A percentile compares a stretch with the other conserved stretches of the same genome.
These are phyloP conservation scores for Zygaena filipendulae DNA, from an alignment of 2,888 invertebrate species.

Conservation along the genomic window DNA sequence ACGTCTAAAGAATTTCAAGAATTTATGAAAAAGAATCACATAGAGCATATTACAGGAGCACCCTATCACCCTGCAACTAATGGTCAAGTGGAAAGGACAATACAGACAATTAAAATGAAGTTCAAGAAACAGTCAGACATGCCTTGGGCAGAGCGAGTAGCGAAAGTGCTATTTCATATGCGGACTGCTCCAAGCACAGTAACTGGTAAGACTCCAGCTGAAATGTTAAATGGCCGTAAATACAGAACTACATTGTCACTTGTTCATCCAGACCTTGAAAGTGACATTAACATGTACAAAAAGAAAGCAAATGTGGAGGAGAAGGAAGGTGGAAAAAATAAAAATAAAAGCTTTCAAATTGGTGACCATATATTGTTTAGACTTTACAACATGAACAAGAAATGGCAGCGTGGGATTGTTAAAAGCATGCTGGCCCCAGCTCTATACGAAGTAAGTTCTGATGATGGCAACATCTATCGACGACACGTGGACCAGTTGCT, in stretches of 20 bases:
- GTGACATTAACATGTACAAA: conserved; percentile 4
- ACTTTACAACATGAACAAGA: conserved; percentile 3
- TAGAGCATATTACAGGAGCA: conserved; percentile 6
- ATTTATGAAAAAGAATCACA: conserved; percentile 7
- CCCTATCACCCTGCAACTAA: conserved; percentile 13
- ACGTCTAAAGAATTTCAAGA: conserved; percentile 8
- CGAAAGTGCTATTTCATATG: conserved; percentile 11
- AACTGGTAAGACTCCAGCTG: conserved; percentile 14
- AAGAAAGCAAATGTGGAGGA: not conserved
- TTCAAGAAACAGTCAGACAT: conserved; percentile 4
- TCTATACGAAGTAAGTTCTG: conserved; percentile 2
- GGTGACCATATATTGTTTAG: conserved; percentile 5
- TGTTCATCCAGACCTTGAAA: conserved; percentile 8
- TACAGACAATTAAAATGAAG: too few species aligned
- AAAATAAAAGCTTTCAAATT: conserved; percentile 2
- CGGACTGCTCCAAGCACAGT: conserved; percentile 10
- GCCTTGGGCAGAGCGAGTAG: conserved; percentile 11
- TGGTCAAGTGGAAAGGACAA: conserved; percentile 9
- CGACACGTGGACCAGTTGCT: conserved; percentile 5
- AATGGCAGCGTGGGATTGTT: conserved; percentile 4
- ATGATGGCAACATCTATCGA: conserved; percentile 1
- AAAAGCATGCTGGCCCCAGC: conserved; percentile 1
- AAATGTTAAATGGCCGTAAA: conserved; percentile 10
- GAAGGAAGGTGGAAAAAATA: conserved; percentile 1
- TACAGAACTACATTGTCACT: conserved; percentile 10